A percentile compares a stretch with the other conserved stretches of the same genome.
Conservation (phyloP, 2,888 invertebrate genomes). For the Megamerina dolium region DNA sequence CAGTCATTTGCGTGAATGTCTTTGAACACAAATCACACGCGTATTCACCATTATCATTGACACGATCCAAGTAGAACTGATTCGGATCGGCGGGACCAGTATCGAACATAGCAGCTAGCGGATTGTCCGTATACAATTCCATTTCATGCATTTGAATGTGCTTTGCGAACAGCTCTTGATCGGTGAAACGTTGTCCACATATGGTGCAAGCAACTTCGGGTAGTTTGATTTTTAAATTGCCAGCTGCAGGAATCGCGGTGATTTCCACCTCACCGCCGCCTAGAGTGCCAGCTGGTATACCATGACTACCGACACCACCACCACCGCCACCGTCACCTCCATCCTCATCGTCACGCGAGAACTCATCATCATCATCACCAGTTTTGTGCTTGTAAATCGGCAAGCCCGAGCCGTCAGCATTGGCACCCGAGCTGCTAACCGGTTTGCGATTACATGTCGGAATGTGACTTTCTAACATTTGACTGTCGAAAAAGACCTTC, state of each 20-base stretch:
- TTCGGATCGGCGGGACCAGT: constrained; percentile 47
- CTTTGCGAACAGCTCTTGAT: constrained; percentile 46
- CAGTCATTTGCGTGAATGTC: constrained; percentile 48
- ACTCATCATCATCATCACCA: constrained; percentile 36
- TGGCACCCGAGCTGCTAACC: constrained; percentile 31
- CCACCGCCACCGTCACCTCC: constrained; percentile 21
- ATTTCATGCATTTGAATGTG: constrained; percentile 47
- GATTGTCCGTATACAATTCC: constrained; percentile 46
- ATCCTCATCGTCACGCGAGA: constrained; percentile 7
- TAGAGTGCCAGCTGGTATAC: constrained; percentile 16
- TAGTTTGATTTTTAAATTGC: constrained; percentile 36
- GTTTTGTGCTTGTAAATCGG: constrained; percentile 32
- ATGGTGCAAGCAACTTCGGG: constrained; percentile 47
- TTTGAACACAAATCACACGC: constrained; percentile 49
- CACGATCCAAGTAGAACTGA: constrained; percentile 43
- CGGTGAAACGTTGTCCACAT: constrained; percentile 45
- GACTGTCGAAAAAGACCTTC: constrained; percentile 48
- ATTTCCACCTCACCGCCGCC: constrained; percentile 20
- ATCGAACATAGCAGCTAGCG: constrained; percentile 48
- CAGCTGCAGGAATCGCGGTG: constrained; percentile 11
- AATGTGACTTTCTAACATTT: constrained; percentile 45
- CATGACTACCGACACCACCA: too few species aligned
- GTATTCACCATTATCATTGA: constrained; percentile 47
- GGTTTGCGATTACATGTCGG: constrained; percentile 42
- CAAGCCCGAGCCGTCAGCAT: constrained; percentile 10